Evolutionary conservation across 2,113 vertebrate genomes (phyloP).

Genomic region (Turdus rufiventris): DNA sequence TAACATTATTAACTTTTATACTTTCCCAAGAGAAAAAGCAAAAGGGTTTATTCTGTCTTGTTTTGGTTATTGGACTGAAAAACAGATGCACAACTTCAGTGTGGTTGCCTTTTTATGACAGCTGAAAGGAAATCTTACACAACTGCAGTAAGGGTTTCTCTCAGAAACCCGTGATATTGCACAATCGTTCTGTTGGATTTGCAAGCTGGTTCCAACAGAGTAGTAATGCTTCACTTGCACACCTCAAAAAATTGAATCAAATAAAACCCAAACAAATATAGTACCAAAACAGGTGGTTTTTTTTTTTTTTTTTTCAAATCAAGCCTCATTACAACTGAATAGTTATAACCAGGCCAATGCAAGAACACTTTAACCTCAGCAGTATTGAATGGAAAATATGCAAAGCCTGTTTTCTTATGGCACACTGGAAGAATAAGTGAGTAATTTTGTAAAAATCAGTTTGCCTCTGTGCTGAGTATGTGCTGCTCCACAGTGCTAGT

Average conservation of each 20-base stretch:
- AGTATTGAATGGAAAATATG: neutral
- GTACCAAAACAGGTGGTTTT: neutral
- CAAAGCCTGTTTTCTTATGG: constrained; percentile 59
- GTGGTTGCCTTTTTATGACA: neutral
- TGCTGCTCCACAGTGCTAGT: constrained; percentile 70
- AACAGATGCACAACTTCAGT: neutral
- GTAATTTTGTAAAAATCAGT: constrained; percentile 38
- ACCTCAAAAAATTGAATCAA: neutral
- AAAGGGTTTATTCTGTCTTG: neutral
- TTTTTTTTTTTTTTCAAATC: neutral
- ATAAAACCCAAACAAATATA: neutral
- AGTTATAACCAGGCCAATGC: constrained; percentile 16
- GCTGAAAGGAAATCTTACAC: neutral
- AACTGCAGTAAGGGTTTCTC: constrained; percentile 1
- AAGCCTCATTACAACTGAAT: neutral
- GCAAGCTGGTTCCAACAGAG: neutral
- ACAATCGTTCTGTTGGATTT: neutral
- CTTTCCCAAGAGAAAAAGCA: neutral
- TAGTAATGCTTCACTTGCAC: constrained; percentile 6
- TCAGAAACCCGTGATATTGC: constrained; percentile 19
- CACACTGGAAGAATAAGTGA: constrained; percentile 54
- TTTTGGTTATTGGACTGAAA: neutral
- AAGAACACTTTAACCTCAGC: neutral
- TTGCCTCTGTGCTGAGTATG: constrained; percentile 59
- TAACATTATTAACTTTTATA: neutral